These are phyloP conservation scores for Eurosta solidaginis DNA, from an alignment of 1,140 invertebrate genomes.

Conservation along the genomic window DNA sequence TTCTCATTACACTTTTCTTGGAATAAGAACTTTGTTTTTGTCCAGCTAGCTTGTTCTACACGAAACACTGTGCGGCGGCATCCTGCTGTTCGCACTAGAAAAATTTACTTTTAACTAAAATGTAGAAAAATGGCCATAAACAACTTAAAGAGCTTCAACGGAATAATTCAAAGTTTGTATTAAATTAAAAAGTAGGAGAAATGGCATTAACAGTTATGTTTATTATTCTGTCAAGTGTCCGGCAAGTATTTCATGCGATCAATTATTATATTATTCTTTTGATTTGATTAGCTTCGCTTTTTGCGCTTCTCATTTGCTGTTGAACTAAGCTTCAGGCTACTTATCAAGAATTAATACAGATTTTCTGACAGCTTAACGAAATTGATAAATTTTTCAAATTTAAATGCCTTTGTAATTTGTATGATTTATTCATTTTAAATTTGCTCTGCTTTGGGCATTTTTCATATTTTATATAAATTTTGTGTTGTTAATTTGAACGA, in stretches of 20 bases:
- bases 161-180: background rate
- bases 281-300: background rate
- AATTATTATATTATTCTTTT: too few relatives aligned
- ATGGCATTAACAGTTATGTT: too few relatives aligned
- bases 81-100: constrained; percentile 25
- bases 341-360: background rate
- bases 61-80: too few relatives aligned
- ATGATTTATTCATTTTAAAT: background rate
- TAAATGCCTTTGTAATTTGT: background rate
- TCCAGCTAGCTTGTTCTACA: too few relatives aligned
- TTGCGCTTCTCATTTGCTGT: background rate
- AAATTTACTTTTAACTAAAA: constrained; percentile 3
- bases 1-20: too few relatives aligned
- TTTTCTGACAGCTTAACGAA: background rate
- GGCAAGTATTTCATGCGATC: too few relatives aligned
- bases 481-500: background rate
- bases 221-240: too few relatives aligned
- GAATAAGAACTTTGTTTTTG: too few relatives aligned
- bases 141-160: background rate
- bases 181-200: background rate
- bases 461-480: background rate
- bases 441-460: background rate
- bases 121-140: background rate
- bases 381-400: background rate
- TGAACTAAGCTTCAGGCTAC: background rate